Evolutionary conservation across 1,140 invertebrate genomes (phyloP).

Genomic region (Papilio dardanus): DNA sequence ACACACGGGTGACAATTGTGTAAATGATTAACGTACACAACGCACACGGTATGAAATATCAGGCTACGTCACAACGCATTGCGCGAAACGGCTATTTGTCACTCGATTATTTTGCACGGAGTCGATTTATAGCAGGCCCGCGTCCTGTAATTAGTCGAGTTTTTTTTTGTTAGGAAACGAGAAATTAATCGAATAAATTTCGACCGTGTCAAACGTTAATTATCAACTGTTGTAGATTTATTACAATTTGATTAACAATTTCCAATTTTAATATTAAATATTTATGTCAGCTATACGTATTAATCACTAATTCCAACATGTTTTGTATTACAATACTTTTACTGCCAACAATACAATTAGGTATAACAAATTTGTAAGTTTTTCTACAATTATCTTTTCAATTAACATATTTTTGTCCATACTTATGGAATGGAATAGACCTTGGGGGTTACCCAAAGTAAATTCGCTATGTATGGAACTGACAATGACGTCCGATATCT

Average conservation of each 20-base stretch:
- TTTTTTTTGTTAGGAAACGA: slow-evolving; percentile 11
- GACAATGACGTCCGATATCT: too few relatives aligned
- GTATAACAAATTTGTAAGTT: too few relatives aligned
- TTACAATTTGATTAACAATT: neutral
- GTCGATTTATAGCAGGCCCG: slow-evolving; percentile 9
- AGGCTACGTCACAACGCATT: slow-evolving; percentile 4
- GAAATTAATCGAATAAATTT: slow-evolving; percentile 19
- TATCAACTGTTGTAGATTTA: slow-evolving; percentile 1
- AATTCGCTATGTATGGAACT: too few relatives aligned
- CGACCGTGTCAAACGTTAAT: slow-evolving; percentile 5
- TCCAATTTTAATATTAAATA: neutral
- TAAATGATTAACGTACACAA: neutral
- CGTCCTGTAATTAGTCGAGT: slow-evolving; percentile 17
- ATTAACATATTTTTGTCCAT: too few relatives aligned
- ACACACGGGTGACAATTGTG: slow-evolving; percentile 6
- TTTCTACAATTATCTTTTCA: too few relatives aligned
- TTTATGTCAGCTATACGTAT: neutral
- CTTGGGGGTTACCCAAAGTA: too few relatives aligned
- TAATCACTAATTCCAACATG: too few relatives aligned
- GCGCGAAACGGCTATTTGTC: slow-evolving; percentile 7
- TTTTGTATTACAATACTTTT: too few relatives aligned
- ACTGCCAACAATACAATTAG: too few relatives aligned
- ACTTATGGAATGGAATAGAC: too few relatives aligned
- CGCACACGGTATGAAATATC: slow-evolving; percentile 8
- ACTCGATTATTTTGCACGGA: slow-evolving; percentile 9